Conservation (phyloP, 2,797 vertebrate species). For the Meriones psammophilus region DNA sequence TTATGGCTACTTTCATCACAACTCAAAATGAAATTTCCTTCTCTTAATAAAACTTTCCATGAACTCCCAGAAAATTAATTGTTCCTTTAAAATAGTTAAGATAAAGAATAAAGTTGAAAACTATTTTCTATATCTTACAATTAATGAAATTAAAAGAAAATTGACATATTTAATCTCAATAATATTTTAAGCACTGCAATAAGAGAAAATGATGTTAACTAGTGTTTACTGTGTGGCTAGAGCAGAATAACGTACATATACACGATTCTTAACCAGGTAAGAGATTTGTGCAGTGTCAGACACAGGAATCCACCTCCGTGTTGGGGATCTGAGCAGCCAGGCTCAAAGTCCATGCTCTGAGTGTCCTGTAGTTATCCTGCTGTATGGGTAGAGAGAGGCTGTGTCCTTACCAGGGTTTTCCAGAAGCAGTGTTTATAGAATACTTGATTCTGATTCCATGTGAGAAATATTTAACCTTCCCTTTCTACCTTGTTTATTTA, state of each 20-base stretch:
- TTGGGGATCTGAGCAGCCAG: neutral
- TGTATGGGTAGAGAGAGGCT: neutral
- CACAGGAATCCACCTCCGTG: conserved; percentile 15
- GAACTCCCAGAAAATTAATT: neutral
- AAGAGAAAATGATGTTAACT: neutral
- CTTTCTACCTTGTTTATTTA: conserved; percentile 1
- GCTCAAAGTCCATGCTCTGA: neutral
- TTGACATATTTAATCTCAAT: neutral
- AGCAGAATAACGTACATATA: neutral
- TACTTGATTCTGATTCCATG: neutral
- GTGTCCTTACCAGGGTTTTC: neutral
- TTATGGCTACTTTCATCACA: neutral
- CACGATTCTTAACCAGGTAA: conserved; percentile 12
- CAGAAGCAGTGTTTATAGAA: conserved; percentile 17
- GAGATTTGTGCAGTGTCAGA: neutral
- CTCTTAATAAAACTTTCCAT: conserved; percentile 15
- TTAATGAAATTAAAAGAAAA: neutral
- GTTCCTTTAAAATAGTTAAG: neutral
- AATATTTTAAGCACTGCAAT: neutral
- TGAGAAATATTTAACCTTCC: neutral
- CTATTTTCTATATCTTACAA: neutral
- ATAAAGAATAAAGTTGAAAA: neutral
- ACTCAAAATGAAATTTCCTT: conserved; percentile 10
- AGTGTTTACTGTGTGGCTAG: neutral
- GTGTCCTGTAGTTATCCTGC: neutral